Evolutionary conservation across 2,888 invertebrate species (phyloP), one percentile per base, ranked within the genome.

Genomic region (Agonopterix arenella): DNA sequence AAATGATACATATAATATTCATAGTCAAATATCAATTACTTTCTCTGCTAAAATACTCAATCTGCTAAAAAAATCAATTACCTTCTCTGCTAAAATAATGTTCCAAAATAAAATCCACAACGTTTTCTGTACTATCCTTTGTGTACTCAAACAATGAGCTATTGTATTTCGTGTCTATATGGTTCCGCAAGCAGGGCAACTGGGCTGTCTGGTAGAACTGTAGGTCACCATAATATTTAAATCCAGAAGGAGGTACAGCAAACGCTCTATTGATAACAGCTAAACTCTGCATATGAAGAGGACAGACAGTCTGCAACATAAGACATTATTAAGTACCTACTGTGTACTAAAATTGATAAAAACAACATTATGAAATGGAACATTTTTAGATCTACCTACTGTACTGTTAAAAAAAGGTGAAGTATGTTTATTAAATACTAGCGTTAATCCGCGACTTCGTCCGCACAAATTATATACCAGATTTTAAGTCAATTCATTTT

Each of bases 11-110:
- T 13, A 13, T 13, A 13, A 13, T 13, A 13, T 13, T 13, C 13
- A 13, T 13, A 13, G 13, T n/a, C n/a, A n/a, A n/a, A n/a, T n/a
- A n/a, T n/a, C n/a, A 46, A 52, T 59, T 86, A 93, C 93, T 84
- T 73, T 92, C 91, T 80, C 93, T 89, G 41, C 76, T 73, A 11
- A 89, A 80, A 70, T 93, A 93, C n/a, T n/a, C n/a, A n/a, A n/a
- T n/a, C n/a, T n/a, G n/a, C n/a, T n/a, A n/a, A n/a, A n/a, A n/a
- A n/a, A n/a, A n/a, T n/a, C n/a, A 46, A 52, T 59, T 86, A 93
- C 93, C 84, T 73, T 92, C 91, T 80, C 93, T 89, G 41, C 76
- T 73, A 11, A 89, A 80, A 70, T 93, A 93, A 51, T 84, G 76
- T 45, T 80, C 73, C 49, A 94, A 71, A 50, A 93, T 89, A 44